Evolutionary conservation across 2,888 invertebrate genomes (phyloP).

Genomic region (Lagria hirta): DNA sequence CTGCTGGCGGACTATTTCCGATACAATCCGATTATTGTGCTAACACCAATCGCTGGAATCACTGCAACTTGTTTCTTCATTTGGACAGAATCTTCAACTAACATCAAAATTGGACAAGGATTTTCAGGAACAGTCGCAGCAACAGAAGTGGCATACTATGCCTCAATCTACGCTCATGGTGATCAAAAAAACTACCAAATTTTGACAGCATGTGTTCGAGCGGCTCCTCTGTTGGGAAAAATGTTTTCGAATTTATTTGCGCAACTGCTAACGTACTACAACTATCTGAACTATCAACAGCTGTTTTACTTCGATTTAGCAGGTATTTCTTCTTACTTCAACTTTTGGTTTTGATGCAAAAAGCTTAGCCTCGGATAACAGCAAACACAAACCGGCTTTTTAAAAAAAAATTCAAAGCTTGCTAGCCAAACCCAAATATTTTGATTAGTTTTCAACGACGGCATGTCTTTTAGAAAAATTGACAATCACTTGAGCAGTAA

Average conservation of each 20-base stretch:
- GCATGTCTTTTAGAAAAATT: no score
- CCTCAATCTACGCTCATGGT: slow-evolving; percentile 6
- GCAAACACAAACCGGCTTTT: no score
- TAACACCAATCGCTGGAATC: slow-evolving; percentile 3
- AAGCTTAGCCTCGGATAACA: no score
- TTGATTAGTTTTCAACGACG: no score
- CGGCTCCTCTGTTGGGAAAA: slow-evolving; percentile 11
- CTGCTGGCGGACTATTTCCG: slow-evolving; percentile 10
- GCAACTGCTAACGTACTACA: slow-evolving; percentile 3
- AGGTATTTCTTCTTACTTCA: slow-evolving; percentile 6
- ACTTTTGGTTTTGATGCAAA: no score
- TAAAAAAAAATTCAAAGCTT: no score
- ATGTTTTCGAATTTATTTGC: slow-evolving; percentile 1
- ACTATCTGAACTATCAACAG: slow-evolving; percentile 1
- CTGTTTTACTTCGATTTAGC: slow-evolving; percentile 10
- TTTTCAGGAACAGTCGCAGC: slow-evolving; percentile 9
- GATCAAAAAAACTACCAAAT: slow-evolving; percentile 6
- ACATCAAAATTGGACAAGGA: slow-evolving; percentile 14
- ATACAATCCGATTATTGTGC: slow-evolving; percentile 11
- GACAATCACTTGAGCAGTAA: no score
- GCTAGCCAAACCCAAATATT: no score
- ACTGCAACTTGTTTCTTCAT: slow-evolving; percentile 12
- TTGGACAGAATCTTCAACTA: slow-evolving; percentile 7
- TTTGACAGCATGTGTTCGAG: slow-evolving; percentile 8
- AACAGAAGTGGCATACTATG: slow-evolving; percentile 11